Conservation (phyloP, 2,113 vertebrate species). For the Shinisaurus crocodilurus region DNA sequence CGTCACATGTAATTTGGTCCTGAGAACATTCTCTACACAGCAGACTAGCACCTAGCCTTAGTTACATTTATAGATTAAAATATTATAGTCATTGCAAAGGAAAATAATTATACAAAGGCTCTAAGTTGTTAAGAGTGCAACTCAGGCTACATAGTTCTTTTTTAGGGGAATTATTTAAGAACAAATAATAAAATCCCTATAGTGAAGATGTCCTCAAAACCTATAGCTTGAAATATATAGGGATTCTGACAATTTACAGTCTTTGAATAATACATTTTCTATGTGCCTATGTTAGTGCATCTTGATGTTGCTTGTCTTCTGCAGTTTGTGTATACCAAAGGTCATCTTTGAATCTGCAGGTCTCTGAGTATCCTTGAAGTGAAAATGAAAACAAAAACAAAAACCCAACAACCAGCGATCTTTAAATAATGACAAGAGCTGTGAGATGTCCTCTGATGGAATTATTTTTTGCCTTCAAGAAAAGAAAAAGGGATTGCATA, state of each 20-base stretch:
- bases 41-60: background rate
- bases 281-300: background rate
- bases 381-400: background rate
- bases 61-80: slow-evolving; percentile 12
- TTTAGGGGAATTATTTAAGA: background rate
- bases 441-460: background rate
- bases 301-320: background rate
- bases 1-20: background rate
- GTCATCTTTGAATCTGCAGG: background rate
- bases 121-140: background rate
- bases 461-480: slow-evolving; percentile 30
- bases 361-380: background rate
- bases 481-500: background rate
- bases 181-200: background rate
- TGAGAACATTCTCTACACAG: background rate
- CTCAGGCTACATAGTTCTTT: background rate
- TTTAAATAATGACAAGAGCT: slow-evolving; percentile 5
- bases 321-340: slow-evolving; percentile 12
- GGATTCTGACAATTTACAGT: background rate
- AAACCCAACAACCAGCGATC: no score
- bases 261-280: background rate
- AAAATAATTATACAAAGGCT: background rate
- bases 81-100: background rate
- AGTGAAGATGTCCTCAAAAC: background rate
- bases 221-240: background rate